Percentiles rank a stretch among this genome's conserved stretches.
Evolutionary conservation across 2,797 vertebrate genomes (phyloP).

Genomic region (Sebastes nivosus): DNA sequence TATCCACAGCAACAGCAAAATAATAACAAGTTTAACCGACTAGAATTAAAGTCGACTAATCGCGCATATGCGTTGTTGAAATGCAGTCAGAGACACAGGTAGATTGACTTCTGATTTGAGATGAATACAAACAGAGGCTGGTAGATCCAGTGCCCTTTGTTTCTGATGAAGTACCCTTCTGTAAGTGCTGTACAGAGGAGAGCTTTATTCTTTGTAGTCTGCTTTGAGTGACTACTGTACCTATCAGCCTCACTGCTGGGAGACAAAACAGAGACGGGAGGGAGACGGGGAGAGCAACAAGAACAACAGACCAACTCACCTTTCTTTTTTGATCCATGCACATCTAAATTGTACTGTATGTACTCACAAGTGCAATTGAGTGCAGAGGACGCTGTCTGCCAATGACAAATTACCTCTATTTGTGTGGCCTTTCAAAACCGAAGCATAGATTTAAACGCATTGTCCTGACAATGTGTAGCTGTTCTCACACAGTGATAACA

Average conservation of each 20-base stretch:
- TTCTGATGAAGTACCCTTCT: constrained; percentile 24
- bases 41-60: background rate
- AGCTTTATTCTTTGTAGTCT: constrained; percentile 20
- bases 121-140: constrained; percentile 11
- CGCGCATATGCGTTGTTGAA: background rate
- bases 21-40: background rate
- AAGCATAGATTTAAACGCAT: background rate
- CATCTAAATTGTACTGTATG: constrained; percentile 50
- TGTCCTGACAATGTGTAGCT: background rate
- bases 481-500: background rate
- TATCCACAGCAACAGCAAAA: background rate
- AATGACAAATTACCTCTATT: constrained; percentile 69
- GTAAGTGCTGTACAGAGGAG: constrained; percentile 6
- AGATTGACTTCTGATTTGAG: background rate
- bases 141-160: constrained; percentile 1
- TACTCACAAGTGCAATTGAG: constrained; percentile 51
- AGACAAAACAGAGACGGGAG: constrained; percentile 2
- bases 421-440: constrained; percentile 56
- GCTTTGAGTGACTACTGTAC: constrained; percentile 29
- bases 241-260: constrained; percentile 30
- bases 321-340: constrained; percentile 31
- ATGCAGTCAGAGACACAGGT: background rate
- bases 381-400: constrained; percentile 45
- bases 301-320: constrained; percentile 47
- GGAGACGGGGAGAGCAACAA: background rate